A percentile compares a stretch with the other conserved stretches of the same genome.
phyloP scores from a whole-genome alignment of 1,140 invertebrate genomes.

The Tetranychus cinnabarinus region DNA sequence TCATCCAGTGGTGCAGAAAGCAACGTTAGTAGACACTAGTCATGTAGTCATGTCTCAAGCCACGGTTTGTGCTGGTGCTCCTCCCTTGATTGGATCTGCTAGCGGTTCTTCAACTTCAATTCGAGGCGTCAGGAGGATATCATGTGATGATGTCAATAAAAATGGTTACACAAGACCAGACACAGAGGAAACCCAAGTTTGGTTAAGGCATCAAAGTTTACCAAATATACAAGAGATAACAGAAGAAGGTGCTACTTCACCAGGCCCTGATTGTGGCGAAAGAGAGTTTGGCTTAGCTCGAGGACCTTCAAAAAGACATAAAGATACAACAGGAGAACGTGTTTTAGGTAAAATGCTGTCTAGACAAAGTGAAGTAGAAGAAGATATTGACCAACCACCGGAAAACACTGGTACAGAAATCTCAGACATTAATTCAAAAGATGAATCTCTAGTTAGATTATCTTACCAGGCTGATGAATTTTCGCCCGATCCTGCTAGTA shows the following conservation, averaged over 20 bases:
- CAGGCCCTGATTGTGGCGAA: neutral
- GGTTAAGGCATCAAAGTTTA: conserved; percentile 5
- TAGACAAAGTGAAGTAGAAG: neutral
- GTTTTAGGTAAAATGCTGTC: neutral
- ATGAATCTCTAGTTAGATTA: neutral
- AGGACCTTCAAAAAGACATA: neutral
- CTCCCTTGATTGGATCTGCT: neutral
- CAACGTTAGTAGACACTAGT: neutral
- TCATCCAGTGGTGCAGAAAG: neutral
- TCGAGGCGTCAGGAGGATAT: neutral
- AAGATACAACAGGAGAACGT: neutral
- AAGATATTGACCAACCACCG: neutral
- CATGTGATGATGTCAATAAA: neutral
- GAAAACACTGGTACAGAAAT: neutral
- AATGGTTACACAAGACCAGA: neutral
- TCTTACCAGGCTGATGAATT: neutral
- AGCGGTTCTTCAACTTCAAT: neutral
- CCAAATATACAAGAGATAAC: conserved; percentile 7
- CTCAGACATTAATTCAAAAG: neutral
- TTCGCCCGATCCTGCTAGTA: neutral
- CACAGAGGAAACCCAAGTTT: neutral
- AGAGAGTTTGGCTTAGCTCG: neutral
- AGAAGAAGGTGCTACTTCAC: neutral
- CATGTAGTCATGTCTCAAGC: neutral
- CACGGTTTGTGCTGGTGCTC: neutral